Percentiles rank a stretch among this genome's conserved stretches.
phyloP scores from a whole-genome alignment of 2,113 vertebrate genomes.

The Panthera leo region DNA sequence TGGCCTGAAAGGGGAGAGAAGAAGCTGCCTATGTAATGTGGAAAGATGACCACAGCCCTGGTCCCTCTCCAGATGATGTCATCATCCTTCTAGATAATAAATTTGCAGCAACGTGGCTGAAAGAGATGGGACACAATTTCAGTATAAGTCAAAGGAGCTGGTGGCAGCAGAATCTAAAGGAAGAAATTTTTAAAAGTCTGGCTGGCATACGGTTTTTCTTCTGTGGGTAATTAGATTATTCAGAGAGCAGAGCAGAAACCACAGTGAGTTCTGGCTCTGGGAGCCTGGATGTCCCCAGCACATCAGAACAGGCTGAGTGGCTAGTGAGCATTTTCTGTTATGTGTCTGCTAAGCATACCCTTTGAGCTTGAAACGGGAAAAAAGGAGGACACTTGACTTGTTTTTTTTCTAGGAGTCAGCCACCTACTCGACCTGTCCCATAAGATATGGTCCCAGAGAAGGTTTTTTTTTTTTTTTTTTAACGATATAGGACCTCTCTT shows the following conservation, averaged over 20 bases:
- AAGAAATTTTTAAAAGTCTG: slow-evolving; percentile 65
- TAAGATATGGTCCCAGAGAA: not conserved
- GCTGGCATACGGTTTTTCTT: slow-evolving; percentile 73
- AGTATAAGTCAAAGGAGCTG: slow-evolving; percentile 75
- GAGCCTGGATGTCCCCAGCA: slow-evolving; percentile 51
- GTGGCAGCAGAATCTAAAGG: slow-evolving; percentile 76
- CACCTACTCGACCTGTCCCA: not conserved
- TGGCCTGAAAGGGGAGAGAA: slow-evolving; percentile 84
- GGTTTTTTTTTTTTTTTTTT: not conserved
- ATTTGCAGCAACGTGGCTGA: slow-evolving; percentile 81
- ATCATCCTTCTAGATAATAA: slow-evolving; percentile 84
- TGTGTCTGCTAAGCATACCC: not conserved
- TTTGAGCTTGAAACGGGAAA: slow-evolving; percentile 37
- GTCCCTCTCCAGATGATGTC: slow-evolving; percentile 85
- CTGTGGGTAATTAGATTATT: slow-evolving; percentile 80
- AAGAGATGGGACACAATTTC: slow-evolving; percentile 74
- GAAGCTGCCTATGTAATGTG: slow-evolving; percentile 81
- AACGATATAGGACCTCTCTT: not conserved
- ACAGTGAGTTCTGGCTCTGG: slow-evolving; percentile 71
- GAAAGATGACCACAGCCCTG: slow-evolving; percentile 84
- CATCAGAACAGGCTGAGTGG: slow-evolving; percentile 11
- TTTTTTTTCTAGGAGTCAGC: not conserved
- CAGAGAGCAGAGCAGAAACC: slow-evolving; percentile 75
- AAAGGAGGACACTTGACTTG: not conserved
- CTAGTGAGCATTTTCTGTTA: slow-evolving; percentile 9